Evolutionary conservation across 2,888 invertebrate species (phyloP).

Genomic region (Ecdyonurus torrentis): DNA sequence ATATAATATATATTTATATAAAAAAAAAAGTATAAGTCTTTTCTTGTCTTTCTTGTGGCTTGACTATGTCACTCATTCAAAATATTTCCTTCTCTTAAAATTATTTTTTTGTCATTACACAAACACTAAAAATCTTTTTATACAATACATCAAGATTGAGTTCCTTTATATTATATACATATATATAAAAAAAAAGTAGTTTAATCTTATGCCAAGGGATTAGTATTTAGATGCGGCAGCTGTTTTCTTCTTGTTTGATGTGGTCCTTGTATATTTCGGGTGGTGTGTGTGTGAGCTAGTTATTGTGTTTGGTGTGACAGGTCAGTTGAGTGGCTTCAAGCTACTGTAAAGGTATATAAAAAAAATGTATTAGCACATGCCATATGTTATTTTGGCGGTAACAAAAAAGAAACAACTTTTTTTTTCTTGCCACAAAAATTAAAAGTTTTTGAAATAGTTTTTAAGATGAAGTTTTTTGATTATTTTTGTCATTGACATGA

Average conservation of each 20-base stretch:
- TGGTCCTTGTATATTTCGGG: not conserved
- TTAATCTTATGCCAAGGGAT: not conserved
- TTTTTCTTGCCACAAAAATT: too few species aligned
- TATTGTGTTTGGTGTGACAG: not conserved
- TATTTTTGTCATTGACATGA: too few species aligned
- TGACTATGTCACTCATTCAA: not conserved
- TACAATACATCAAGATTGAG: not conserved
- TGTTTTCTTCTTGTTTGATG: too few species aligned
- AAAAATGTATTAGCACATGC: too few species aligned
- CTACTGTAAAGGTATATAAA: not conserved
- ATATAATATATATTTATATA: too few species aligned
- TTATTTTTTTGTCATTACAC: not conserved
- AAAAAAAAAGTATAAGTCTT: too few species aligned
- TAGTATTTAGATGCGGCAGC: not conserved
- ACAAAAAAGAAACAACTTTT: too few species aligned
- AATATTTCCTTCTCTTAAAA: not conserved
- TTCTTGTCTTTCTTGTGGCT: not conserved
- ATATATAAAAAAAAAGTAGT: not conserved
- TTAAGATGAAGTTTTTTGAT: too few species aligned
- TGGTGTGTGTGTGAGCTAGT: not conserved
- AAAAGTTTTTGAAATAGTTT: too few species aligned
- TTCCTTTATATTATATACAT: not conserved
- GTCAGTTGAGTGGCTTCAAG: not conserved
- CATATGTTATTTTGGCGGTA: too few species aligned
- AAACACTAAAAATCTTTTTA: not conserved